Base-by-base conservation (phyloP, 1,140 invertebrate genomes). In the Drosophila nigrodunni region DNA sequence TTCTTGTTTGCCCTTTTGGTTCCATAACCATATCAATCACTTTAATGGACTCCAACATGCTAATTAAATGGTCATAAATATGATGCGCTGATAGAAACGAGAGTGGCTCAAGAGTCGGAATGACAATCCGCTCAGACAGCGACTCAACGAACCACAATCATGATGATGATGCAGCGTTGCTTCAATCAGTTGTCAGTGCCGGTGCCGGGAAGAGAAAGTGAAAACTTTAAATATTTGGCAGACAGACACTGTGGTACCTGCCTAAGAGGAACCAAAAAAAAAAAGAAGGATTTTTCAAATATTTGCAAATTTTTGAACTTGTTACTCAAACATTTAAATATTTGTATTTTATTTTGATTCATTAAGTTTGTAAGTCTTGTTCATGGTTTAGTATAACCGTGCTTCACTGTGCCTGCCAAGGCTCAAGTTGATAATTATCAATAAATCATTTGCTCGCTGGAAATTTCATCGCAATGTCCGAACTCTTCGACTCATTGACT, bases 21-120 rank as follows among this genome's bases (percentile, higher is more conserved):
- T 35, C 13, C 15, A 64, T 52, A 82, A 50, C 39, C 77, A 57
- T 25, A 75, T 75, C 43, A 71, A 86, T 86, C 82, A 44, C 65
- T 68, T 79, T 86, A 74, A 82, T 52, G 64, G 60, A 67, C n/a
- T 41, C 39, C 64, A 65, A 78, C 80, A 70, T 60, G 78, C 58
- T 71, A 60, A 80, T 88, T 82, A 88, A 79, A 82, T 74, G 47
- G 13, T 54, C 65, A 77, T 68, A 65, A 87, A 71, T 77, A 50
- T 37, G 62, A 55, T 25, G 47, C 43, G 67, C 52, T 62, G 74
- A 66, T 76, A 69, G 77, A 80, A 70, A 44, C 3, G 37, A 39
- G 13, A 39, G 47, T n/a, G 30, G 11, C n/a, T 30, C 25, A 30
- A 30, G 25, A 30, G 25, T 6, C 25, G 25, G 25, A 3, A 30